Conservation (phyloP, 2,888 invertebrate genomes). For the Andrena bucephala region DNA sequence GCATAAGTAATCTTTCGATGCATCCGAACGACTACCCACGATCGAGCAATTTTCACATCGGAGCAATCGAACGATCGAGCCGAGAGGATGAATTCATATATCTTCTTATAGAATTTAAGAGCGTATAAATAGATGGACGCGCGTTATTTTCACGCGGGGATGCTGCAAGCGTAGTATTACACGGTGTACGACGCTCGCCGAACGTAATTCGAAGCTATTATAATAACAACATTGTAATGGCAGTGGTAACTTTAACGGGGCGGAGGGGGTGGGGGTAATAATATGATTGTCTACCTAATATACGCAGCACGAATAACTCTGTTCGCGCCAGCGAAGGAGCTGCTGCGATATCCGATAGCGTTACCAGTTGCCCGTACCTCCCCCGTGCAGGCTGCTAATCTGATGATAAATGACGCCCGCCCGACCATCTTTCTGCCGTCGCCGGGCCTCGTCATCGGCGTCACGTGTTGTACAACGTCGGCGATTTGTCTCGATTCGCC, state of each 20-base stretch:
- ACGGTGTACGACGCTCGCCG: neutral
- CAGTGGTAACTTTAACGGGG: constrained; percentile 11
- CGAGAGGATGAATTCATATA: neutral
- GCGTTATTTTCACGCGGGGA: constrained; percentile 33
- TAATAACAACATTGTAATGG: constrained; percentile 33
- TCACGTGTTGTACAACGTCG: neutral
- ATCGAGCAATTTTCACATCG: neutral
- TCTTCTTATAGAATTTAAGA: constrained; percentile 3
- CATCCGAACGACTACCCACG: neutral
- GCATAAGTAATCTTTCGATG: neutral
- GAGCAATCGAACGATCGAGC: neutral
- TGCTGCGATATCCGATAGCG: neutral
- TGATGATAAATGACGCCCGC: constrained; percentile 5
- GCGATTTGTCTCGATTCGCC: constrained; percentile 35
- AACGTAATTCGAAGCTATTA: constrained; percentile 47
- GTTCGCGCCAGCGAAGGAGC: neutral
- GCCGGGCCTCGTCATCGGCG: neutral
- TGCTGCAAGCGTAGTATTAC: constrained; percentile 22
- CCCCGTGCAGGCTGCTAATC: neutral
- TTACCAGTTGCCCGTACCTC: neutral
- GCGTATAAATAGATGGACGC: constrained; percentile 15
- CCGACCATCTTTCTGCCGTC: neutral
- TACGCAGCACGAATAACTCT: constrained; percentile 6
- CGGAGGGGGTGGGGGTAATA: constrained; percentile 19
- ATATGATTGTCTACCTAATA: constrained; percentile 35